Conservation (phyloP, 2,888 invertebrate species). For the Rhopalosiphum nymphaeae region DNA sequence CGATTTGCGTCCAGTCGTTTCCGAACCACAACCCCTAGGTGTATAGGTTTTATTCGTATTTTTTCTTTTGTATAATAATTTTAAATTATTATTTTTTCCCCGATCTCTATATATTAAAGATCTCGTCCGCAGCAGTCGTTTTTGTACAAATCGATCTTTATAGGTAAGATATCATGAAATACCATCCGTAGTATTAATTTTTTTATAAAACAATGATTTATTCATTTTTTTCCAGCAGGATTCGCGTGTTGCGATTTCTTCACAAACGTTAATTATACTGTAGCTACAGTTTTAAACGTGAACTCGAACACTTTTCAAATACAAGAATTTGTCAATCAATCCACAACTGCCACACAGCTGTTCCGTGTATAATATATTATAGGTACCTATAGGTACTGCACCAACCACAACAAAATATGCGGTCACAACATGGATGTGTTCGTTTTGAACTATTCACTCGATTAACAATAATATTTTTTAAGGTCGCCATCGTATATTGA, state of each 20-base stretch:
- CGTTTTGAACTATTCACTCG: background rate
- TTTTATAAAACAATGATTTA: conserved; percentile 9
- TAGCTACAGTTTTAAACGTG: background rate
- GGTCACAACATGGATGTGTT: background rate
- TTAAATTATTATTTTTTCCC: background rate
- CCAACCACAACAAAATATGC: background rate
- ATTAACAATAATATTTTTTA: background rate
- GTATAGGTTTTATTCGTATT: background rate
- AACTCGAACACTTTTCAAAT: background rate
- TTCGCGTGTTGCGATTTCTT: background rate
- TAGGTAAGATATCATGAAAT: background rate
- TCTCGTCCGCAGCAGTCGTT: background rate
- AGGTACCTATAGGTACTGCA: too few relatives aligned
- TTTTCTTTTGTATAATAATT: background rate
- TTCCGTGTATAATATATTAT: background rate
- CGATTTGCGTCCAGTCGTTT: background rate
- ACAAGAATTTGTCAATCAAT: conserved; percentile 16
- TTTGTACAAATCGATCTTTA: background rate
- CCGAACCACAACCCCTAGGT: background rate
- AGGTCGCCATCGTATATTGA: background rate
- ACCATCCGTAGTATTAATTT: background rate
- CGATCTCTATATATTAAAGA: background rate
- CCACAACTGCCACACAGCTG: background rate
- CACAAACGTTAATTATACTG: background rate
- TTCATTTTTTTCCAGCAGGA: background rate